phyloP scores from a whole-genome alignment of 2,113 vertebrate species.

The Erpornis zantholeuca region DNA sequence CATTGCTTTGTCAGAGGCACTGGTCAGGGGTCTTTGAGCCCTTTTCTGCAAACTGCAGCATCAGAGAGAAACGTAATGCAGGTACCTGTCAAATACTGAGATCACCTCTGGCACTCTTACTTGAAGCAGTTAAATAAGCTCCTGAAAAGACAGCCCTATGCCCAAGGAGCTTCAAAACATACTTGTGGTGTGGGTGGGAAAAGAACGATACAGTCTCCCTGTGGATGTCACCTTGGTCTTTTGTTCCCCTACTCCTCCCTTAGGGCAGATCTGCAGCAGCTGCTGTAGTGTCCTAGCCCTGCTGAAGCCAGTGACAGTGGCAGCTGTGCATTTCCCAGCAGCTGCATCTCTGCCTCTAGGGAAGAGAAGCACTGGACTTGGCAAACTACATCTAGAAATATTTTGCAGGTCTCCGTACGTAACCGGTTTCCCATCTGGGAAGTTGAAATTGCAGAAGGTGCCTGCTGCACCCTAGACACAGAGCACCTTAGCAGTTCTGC shows the following conservation, averaged over 20 bases:
- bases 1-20: not conserved
- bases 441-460: not conserved
- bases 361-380: not conserved
- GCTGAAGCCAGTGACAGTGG: not conserved
- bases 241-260: rapidly evolving
- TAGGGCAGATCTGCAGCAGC: not conserved
- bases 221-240: not conserved
- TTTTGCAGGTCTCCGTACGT: not conserved
- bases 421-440: not conserved
- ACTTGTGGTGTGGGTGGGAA: not conserved
- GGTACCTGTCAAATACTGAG: not conserved
- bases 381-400: not conserved
- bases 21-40: not conserved
- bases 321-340: not conserved
- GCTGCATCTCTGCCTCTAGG: not conserved
- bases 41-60: not conserved
- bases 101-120: not conserved
- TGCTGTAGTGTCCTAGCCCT: not conserved
- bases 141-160: not conserved
- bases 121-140: not conserved
- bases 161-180: not conserved
- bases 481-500: not conserved
- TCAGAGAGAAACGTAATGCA: not conserved
- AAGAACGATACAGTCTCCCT: rapidly evolving
- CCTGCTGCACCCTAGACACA: not conserved